Evolutionary conservation across 2,888 invertebrate genomes (phyloP).

Genomic region (Coleophora flavipennella): DNA sequence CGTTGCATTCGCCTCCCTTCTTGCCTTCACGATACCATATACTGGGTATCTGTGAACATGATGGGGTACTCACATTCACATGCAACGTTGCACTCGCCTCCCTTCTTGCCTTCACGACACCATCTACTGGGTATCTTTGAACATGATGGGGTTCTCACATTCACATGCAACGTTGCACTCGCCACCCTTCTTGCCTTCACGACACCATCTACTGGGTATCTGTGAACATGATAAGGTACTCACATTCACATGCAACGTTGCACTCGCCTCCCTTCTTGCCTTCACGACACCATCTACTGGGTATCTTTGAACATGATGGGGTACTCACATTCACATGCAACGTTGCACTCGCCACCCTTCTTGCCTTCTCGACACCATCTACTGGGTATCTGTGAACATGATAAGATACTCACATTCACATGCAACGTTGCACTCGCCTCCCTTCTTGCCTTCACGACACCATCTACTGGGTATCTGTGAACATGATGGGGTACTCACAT

Average conservation of each 20-base stretch:
- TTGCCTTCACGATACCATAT: conserved; percentile 56
- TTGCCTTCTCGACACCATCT: conserved; percentile 56
- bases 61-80: conserved; percentile 68
- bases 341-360: conserved; percentile 55
- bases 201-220: conserved; percentile 62
- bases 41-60: conserved; percentile 56
- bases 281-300: conserved; percentile 53
- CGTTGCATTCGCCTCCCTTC: conserved; percentile 55
- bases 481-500: too few species aligned
- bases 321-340: conserved; percentile 60
- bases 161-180: conserved; percentile 57
- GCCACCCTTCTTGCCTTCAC: conserved; percentile 50
- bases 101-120: conserved; percentile 53
- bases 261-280: conserved; percentile 56
- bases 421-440: conserved; percentile 53
- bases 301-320: conserved; percentile 62
- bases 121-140: conserved; percentile 57
- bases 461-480: conserved; percentile 57
- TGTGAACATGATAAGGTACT: too few species aligned
- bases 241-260: conserved; percentile 58
- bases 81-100: conserved; percentile 53
- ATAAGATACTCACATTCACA: conserved; percentile 66
- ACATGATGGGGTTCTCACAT: too few species aligned
- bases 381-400: conserved; percentile 56
- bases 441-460: conserved; percentile 53